These are phyloP conservation scores for Drosophila elegans DNA, from an alignment of 1,140 invertebrate species.

Conservation along the genomic window DNA sequence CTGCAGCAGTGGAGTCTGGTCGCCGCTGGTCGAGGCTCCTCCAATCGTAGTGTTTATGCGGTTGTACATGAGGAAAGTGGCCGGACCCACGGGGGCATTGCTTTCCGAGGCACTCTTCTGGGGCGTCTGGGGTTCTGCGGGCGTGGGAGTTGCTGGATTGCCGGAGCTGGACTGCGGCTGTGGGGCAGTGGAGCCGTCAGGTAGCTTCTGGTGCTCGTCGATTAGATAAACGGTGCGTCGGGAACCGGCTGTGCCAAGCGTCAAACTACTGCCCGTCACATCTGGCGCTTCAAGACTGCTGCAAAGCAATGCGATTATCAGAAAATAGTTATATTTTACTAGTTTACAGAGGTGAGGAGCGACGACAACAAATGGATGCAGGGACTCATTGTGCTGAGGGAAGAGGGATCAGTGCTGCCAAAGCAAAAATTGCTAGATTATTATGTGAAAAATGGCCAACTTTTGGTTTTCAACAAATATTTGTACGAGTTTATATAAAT, in stretches of 20 bases:
- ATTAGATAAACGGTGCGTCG: slow-evolving; percentile 93
- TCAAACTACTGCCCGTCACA: slow-evolving; percentile 86
- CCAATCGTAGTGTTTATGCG: slow-evolving; percentile 92
- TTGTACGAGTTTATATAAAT: no score
- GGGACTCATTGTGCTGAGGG: slow-evolving; percentile 2
- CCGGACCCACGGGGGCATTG: slow-evolving; percentile 57
- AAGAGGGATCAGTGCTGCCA: neutral
- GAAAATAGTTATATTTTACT: neutral
- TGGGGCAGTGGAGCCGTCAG: slow-evolving; percentile 62
- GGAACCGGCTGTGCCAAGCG: slow-evolving; percentile 91
- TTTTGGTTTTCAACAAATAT: no score
- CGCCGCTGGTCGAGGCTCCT: slow-evolving; percentile 71
- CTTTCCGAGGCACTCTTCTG: slow-evolving; percentile 54
- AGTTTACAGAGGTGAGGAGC: slow-evolving; percentile 7
- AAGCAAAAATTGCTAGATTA: no score
- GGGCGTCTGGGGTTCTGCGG: slow-evolving; percentile 71
- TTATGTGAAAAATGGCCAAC: no score
- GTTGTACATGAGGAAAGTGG: slow-evolving; percentile 91
- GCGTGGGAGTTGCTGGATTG: slow-evolving; percentile 55
- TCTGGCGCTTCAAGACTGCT: slow-evolving; percentile 82
- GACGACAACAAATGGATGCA: slow-evolving; percentile 5
- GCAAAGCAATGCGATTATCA: slow-evolving; percentile 20
- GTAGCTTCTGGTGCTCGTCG: slow-evolving; percentile 89
- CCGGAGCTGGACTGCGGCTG: slow-evolving; percentile 46
- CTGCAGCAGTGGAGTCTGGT: slow-evolving; percentile 63